These are phyloP conservation scores for Sebastes aleutianus DNA, from an alignment of 2,797 vertebrate species.

Conservation along the genomic window DNA sequence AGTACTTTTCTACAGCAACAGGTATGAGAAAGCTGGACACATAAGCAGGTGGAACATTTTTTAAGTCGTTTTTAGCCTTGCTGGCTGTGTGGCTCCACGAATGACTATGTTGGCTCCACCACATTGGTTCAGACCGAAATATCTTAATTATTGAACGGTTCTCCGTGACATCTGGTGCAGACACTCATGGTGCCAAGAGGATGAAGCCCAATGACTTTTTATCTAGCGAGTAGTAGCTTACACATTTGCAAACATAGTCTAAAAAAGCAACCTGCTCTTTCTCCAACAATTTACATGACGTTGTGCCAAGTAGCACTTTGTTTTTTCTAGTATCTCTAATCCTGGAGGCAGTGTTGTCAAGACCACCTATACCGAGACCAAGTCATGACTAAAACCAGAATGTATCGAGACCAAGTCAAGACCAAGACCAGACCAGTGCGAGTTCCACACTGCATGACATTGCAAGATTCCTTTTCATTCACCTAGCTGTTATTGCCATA, in stretches of 20 bases:
- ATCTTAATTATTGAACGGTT: neutral
- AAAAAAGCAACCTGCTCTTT: neutral
- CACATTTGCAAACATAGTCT: neutral
- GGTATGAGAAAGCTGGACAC: no score
- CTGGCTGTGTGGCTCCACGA: neutral
- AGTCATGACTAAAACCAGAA: no score
- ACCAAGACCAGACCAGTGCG: no score
- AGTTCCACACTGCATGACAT: no score
- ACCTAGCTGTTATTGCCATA: no score
- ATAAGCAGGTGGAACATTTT: no score
- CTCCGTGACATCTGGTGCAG: neutral
- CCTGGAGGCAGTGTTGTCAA: no score
- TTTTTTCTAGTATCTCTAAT: neutral
- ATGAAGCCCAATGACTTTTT: neutral
- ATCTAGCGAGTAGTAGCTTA: neutral
- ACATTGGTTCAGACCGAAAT: neutral
- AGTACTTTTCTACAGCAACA: neutral
- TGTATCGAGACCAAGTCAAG: no score
- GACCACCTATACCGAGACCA: no score
- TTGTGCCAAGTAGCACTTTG: neutral
- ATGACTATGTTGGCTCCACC: neutral
- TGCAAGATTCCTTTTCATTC: no score
- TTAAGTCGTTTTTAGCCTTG: no score
- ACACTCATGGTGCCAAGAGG: neutral
- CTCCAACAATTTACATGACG: neutral